Conservation (phyloP, 2,797 vertebrate species). For the Anguilla megastoma region DNA sequence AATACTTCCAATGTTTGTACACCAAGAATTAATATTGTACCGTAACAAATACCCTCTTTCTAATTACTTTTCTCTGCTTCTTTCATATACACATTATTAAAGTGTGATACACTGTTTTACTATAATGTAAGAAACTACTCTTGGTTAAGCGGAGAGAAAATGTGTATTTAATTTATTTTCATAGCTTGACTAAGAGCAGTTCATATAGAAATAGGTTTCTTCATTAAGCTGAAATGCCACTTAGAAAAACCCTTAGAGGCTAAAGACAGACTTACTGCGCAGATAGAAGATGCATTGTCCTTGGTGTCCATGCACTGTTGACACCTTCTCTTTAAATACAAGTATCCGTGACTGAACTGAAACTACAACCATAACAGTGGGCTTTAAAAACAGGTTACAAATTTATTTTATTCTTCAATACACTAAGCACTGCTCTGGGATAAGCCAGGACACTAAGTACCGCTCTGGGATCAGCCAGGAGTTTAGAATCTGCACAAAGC, state of each 20-base stretch:
- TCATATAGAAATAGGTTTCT: neutral
- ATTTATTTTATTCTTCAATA: neutral
- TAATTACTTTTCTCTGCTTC: neutral
- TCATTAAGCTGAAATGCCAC: neutral
- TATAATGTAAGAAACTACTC: neutral
- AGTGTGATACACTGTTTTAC: neutral
- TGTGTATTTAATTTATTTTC: neutral
- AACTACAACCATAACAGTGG: neutral
- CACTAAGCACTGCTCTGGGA: neutral
- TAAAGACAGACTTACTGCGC: neutral
- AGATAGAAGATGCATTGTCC: neutral
- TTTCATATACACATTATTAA: neutral
- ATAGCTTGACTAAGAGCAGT: neutral
- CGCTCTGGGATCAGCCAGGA: neutral
- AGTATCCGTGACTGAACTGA: neutral
- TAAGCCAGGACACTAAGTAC: neutral
- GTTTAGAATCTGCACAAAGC: neutral
- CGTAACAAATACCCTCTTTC: neutral
- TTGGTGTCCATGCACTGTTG: neutral
- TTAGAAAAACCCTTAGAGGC: neutral
- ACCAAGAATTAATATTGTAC: neutral
- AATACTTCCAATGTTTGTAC: neutral
- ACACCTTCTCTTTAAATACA: constrained; percentile 18
- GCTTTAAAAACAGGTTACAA: neutral
- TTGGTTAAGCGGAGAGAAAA: neutral